A percentile compares a stretch with the other conserved stretches of the same genome.
Evolutionary conservation across 2,888 invertebrate species (phyloP).

Genomic region (Hypomecis atomaria): DNA sequence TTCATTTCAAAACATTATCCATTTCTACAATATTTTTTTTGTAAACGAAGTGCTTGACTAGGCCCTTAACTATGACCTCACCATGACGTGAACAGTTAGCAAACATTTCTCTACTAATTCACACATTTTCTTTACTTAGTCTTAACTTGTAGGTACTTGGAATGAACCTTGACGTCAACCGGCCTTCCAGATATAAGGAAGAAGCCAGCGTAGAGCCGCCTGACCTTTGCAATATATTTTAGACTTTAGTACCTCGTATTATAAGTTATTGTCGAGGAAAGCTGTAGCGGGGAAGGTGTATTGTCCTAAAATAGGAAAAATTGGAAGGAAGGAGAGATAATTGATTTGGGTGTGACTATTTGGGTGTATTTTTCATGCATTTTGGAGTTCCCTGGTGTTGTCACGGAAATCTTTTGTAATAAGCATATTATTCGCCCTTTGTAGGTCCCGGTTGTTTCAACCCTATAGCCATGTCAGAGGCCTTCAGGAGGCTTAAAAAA

Average conservation of each 20-base stretch:
- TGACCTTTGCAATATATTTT: conserved; percentile 20
- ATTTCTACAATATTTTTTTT: no score
- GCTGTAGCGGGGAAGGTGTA: conserved; percentile 6
- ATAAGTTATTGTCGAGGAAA: conserved; percentile 21
- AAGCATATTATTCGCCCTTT: no score
- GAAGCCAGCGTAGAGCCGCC: conserved; percentile 29
- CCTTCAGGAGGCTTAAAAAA: no score
- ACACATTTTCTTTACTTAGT: conserved; percentile 19
- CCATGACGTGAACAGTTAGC: neutral
- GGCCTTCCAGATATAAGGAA: conserved; percentile 36
- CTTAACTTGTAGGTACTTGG: conserved; percentile 20
- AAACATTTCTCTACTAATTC: conserved; percentile 32
- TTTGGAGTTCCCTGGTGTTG: neutral
- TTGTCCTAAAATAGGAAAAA: conserved; percentile 12
- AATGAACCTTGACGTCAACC: conserved; percentile 26
- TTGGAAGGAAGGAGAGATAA: conserved; percentile 1
- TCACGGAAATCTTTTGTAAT: no score
- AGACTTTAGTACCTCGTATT: conserved; percentile 14
- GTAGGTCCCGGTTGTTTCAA: no score
- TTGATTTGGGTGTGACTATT: conserved; percentile 3
- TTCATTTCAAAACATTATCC: no score
- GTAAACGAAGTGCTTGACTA: no score
- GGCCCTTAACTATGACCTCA: no score
- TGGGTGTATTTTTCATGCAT: no score
- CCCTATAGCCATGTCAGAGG: no score